These are phyloP conservation scores for Choloepus didactylus DNA, from an alignment of 2,797 vertebrate species.

Conservation along the genomic window DNA sequence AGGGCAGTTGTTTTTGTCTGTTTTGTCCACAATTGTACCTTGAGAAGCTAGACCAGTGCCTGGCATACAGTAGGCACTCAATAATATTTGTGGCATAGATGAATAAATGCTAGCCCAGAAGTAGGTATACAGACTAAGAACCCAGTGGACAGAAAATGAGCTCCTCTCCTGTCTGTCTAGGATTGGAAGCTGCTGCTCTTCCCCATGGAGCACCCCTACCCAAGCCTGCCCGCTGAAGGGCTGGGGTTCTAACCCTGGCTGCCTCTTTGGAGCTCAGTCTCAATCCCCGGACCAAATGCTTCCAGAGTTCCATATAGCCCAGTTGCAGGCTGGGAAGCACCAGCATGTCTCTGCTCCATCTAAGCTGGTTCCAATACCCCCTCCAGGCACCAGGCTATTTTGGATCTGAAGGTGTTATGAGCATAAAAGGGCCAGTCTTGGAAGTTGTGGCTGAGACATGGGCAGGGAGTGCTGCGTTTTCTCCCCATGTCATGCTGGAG, in stretches of 20 bases:
- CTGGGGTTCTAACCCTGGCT: too few species aligned
- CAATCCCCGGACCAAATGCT: not conserved
- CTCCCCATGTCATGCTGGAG: not conserved
- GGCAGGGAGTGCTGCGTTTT: not conserved
- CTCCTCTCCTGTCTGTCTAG: not conserved
- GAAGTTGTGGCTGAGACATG: constrained; percentile 56
- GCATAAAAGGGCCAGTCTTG: constrained; percentile 26
- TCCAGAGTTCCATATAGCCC: not conserved
- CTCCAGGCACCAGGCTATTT: constrained; percentile 44
- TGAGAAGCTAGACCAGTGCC: not conserved
- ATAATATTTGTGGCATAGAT: not conserved
- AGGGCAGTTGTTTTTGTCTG: not conserved
- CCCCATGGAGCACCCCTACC: fast-evolving
- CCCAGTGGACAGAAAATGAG: not conserved
- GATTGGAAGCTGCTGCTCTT: not conserved
- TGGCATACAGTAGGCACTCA: not conserved
- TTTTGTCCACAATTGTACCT: not conserved
- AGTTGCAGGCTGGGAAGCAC: not conserved
- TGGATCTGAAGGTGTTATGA: constrained; percentile 41
- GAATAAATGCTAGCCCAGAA: not conserved
- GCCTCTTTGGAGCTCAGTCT: not conserved
- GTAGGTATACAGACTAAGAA: not conserved
- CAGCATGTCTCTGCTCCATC: not conserved
- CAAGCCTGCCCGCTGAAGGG: not conserved
- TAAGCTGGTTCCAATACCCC: not conserved